Evolutionary conservation across 2,113 vertebrate species (phyloP).

Genomic region (Rallus limicola): DNA sequence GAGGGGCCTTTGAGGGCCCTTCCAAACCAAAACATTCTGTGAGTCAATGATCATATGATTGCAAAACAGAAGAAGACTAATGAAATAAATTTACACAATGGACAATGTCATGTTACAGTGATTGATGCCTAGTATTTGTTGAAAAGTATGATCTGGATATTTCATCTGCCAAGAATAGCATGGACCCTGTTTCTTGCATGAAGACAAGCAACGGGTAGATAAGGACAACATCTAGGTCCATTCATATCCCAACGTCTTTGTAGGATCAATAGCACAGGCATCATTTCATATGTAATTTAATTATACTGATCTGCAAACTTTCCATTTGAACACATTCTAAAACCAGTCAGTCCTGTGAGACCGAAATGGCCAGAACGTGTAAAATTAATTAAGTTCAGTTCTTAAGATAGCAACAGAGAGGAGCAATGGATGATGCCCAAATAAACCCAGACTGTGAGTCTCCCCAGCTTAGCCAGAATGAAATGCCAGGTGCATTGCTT

Average conservation of each 20-base stretch:
- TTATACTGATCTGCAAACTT: background rate
- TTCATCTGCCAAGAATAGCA: background rate
- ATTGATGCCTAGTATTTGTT: too few species aligned
- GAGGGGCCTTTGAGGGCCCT: too few species aligned
- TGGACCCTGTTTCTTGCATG: background rate
- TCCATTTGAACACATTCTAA: background rate
- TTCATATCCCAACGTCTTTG: background rate
- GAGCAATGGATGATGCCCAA: background rate
- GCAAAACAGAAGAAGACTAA: slow-evolving; percentile 52
- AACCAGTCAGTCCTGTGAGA: background rate
- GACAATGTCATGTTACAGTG: too few species aligned
- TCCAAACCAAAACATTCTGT: too few species aligned
- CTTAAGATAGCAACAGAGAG: background rate
- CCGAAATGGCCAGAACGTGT: background rate
- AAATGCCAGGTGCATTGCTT: background rate
- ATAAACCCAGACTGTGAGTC: background rate
- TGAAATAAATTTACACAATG: slow-evolving; percentile 38
- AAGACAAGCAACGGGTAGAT: background rate
- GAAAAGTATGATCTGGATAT: background rate
- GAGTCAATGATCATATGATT: too few species aligned
- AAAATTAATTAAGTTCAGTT: background rate
- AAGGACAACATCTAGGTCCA: background rate
- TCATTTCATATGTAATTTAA: background rate
- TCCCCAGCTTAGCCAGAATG: background rate
- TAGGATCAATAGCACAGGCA: background rate